Percentiles rank a stretch among this genome's conserved stretches.
phyloP scores from a whole-genome alignment of 2,797 vertebrate species.

The Tenualosa ilisha region DNA sequence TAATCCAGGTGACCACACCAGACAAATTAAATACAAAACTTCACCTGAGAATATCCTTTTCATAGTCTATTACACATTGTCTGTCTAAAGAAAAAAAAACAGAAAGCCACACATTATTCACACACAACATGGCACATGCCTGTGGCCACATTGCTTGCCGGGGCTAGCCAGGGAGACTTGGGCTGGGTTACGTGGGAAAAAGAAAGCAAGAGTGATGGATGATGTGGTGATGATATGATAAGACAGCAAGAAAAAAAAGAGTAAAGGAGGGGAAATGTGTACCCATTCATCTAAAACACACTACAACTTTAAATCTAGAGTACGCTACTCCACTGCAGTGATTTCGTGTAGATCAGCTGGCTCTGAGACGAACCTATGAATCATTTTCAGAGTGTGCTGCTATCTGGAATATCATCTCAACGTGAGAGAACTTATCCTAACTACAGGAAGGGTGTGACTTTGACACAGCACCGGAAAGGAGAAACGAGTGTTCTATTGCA shows the following conservation, averaged over 20 bases:
- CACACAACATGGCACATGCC: neutral
- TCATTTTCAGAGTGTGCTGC: neutral
- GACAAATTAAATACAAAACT: neutral
- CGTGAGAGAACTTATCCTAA: constrained; percentile 22
- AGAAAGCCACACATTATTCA: neutral
- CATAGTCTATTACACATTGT: neutral
- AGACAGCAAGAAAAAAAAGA: no score
- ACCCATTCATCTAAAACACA: neutral
- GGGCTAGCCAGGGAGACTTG: neutral
- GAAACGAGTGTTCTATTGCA: neutral
- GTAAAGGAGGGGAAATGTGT: neutral
- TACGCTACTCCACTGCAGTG: neutral
- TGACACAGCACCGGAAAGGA: constrained; percentile 3
- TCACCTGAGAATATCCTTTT: no score
- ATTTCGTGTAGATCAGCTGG: neutral
- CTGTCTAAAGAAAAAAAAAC: neutral
- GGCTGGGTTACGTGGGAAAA: neutral
- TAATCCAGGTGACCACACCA: neutral
- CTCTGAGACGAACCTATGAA: neutral
- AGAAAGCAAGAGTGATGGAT: neutral
- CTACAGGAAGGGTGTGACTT: constrained; percentile 24
- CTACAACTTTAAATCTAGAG: neutral
- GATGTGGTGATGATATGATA: neutral
- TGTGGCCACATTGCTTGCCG: neutral
- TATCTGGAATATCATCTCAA: constrained; percentile 10